A percentile compares a stretch with the other conserved stretches of the same genome.
These are phyloP conservation scores for Ophion ellenae DNA, from an alignment of 2,888 invertebrate genomes.

Conservation along the genomic window DNA sequence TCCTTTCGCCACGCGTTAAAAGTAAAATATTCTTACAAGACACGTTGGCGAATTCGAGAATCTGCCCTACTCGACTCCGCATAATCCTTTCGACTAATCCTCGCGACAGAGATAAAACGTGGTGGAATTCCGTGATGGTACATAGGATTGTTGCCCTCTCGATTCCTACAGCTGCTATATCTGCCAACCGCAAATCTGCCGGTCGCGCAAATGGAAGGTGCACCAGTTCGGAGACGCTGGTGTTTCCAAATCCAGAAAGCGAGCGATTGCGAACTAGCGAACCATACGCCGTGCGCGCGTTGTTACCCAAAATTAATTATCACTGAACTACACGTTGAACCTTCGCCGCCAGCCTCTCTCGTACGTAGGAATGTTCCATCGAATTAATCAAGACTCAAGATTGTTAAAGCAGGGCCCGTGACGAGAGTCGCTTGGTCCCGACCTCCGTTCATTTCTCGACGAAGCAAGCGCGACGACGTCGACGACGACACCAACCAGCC, in stretches of 20 bases:
- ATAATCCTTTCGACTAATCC: conserved; percentile 2
- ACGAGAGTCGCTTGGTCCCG: conserved; percentile 23
- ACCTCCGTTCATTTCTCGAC: conserved; percentile 51
- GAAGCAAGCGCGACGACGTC: conserved; percentile 17
- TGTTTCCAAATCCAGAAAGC: conserved; percentile 29
- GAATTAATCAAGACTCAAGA: conserved; percentile 66
- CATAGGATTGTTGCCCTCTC: conserved; percentile 1
- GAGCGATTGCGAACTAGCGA: conserved; percentile 47
- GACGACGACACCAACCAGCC: conserved; percentile 50
- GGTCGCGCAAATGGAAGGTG: conserved; percentile 38
- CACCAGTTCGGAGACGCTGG: conserved; percentile 34
- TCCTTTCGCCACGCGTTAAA: not conserved
- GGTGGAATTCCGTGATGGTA: not conserved
- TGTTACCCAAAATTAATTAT: conserved; percentile 65
- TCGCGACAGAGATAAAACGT: conserved; percentile 9
- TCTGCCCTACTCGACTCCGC: not conserved
- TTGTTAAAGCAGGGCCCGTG: conserved; percentile 60
- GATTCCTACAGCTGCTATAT: conserved; percentile 29
- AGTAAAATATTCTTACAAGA: not conserved
- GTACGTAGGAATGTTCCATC: conserved; percentile 59
- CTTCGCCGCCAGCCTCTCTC: conserved; percentile 35
- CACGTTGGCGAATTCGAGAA: not conserved
- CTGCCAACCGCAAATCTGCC: conserved; percentile 33
- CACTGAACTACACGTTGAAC: conserved; percentile 55
- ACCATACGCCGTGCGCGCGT: conserved; percentile 39